phyloP scores from a whole-genome alignment of 2,113 vertebrate genomes.

The Synodontis membranacea region DNA sequence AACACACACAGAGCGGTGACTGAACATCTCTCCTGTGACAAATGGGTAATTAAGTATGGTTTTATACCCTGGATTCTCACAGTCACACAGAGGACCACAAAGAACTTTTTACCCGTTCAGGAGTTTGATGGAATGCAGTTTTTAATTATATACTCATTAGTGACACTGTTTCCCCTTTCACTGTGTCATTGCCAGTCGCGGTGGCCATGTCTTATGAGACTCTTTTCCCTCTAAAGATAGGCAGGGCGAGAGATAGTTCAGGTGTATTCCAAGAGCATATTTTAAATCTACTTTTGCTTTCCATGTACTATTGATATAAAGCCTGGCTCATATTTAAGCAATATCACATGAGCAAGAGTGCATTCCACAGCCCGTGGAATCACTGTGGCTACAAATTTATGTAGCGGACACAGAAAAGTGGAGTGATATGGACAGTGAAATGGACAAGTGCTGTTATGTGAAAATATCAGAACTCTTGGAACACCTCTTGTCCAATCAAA shows the following conservation, averaged over 20 bases:
- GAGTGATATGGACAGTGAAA: neutral
- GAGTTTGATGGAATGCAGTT: constrained; percentile 66
- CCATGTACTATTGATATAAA: neutral
- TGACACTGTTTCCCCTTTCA: constrained; percentile 59
- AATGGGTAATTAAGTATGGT: constrained; percentile 79
- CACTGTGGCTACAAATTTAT: neutral
- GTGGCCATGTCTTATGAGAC: constrained; percentile 61
- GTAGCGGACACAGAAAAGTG: neutral
- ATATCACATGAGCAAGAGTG: neutral
- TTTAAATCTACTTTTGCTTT: neutral
- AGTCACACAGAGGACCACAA: constrained; percentile 66
- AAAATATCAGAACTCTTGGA: neutral
- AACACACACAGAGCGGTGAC: constrained; percentile 65
- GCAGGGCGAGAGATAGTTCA: neutral
- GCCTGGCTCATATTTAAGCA: neutral
- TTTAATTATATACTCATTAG: constrained; percentile 56
- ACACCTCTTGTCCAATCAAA: neutral
- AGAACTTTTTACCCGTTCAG: constrained; percentile 52
- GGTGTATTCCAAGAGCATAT: no score
- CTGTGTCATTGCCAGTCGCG: constrained; percentile 48
- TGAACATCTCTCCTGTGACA: constrained; percentile 76
- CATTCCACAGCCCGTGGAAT: neutral
- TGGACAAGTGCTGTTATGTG: neutral
- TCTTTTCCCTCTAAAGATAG: neutral
- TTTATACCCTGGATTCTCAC: constrained; percentile 66